Evolutionary conservation across 1,140 invertebrate species (phyloP).

Genomic region (Leptopilina clavipes): DNA sequence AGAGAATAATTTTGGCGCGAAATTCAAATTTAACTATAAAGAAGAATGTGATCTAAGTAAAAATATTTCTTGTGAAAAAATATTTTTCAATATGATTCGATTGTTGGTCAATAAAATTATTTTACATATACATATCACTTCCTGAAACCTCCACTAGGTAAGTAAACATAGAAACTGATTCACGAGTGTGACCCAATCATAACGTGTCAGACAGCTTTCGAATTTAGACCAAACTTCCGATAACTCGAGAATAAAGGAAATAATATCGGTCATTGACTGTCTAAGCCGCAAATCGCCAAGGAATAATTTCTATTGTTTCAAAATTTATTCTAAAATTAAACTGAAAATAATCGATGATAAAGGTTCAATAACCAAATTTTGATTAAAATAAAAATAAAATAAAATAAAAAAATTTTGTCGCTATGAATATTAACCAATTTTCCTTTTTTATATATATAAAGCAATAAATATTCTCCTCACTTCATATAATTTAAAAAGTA

Average conservation of each 20-base stretch:
- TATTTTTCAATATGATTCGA: too few species aligned
- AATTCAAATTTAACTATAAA: too few species aligned
- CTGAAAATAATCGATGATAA: background rate
- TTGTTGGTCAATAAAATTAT: too few species aligned
- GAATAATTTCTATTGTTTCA: background rate
- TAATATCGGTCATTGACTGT: background rate
- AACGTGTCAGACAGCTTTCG: background rate
- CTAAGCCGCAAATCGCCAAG: background rate
- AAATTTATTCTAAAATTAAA: background rate
- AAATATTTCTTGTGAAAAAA: too few species aligned
- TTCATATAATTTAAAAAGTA: background rate
- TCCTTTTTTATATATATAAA: too few species aligned
- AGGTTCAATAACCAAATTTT: too few species aligned
- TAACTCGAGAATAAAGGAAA: background rate
- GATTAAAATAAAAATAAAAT: too few species aligned
- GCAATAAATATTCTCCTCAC: too few species aligned
- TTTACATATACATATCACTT: background rate
- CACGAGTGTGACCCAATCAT: background rate
- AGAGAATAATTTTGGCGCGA: too few species aligned
- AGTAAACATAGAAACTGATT: background rate
- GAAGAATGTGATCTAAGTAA: too few species aligned
- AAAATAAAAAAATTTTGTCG: too few species aligned
- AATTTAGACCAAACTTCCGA: background rate
- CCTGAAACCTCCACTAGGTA: background rate
- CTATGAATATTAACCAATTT: too few species aligned